Evolutionary conservation across 2,888 invertebrate species (phyloP).

Genomic region (Vesta saturnalis): DNA sequence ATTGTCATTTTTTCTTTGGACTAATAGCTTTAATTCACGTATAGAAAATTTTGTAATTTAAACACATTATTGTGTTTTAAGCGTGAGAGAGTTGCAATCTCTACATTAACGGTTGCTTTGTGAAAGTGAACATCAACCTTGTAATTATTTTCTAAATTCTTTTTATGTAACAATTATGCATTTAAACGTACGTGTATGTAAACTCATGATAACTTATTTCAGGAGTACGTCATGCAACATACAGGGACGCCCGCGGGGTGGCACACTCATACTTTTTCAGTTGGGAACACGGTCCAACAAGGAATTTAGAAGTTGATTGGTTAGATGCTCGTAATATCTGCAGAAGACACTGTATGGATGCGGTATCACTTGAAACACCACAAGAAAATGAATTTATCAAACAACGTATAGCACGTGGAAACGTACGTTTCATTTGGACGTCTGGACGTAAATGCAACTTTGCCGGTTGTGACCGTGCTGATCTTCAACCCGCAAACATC

Average conservation of each 20-base stretch:
- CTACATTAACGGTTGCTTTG: slow-evolving; percentile 7
- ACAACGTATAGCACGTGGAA: slow-evolving; percentile 83
- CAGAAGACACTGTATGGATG: slow-evolving; percentile 93
- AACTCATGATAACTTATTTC: slow-evolving; percentile 35
- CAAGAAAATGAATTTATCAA: slow-evolving; percentile 92
- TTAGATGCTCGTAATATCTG: slow-evolving; percentile 91
- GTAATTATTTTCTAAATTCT: slow-evolving; percentile 1
- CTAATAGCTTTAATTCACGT: not conserved
- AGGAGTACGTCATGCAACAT: slow-evolving; percentile 90
- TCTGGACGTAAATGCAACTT: slow-evolving; percentile 93
- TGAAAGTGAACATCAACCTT: slow-evolving; percentile 11
- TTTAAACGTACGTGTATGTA: not conserved
- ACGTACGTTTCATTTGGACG: slow-evolving; percentile 87
- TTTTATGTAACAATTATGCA: slow-evolving; percentile 6
- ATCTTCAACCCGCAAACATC: slow-evolving; percentile 84
- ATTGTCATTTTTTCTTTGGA: not conserved
- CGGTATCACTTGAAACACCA: slow-evolving; percentile 89
- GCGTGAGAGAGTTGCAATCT: slow-evolving; percentile 9
- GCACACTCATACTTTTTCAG: slow-evolving; percentile 94
- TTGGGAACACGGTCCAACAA: slow-evolving; percentile 87
- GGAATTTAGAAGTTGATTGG: slow-evolving; percentile 88
- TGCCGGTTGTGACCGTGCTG: slow-evolving; percentile 85
- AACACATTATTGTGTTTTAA: not conserved
- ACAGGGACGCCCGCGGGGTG: slow-evolving; percentile 87
- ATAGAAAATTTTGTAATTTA: not conserved